Evolutionary conservation across 2,888 invertebrate genomes (phyloP), one percentile per base, ranked within the genome.

Genomic region (Tricholauxania praeusta): DNA sequence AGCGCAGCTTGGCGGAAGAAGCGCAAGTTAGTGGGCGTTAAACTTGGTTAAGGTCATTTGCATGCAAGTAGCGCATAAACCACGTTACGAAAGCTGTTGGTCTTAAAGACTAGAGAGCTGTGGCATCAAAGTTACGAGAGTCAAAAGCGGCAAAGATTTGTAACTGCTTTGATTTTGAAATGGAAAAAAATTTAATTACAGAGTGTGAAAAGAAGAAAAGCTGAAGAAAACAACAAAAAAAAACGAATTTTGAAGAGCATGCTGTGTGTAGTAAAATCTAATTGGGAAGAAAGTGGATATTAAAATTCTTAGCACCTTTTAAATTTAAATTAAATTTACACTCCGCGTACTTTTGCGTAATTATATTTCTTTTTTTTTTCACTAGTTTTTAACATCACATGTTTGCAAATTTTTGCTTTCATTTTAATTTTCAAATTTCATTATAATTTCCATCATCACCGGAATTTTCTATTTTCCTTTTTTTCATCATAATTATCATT

Each of bases 21-120:
- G 39, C 28, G 32, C 17, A 39, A 17, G 15, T 22, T 48, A 39
- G 7, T 39, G 39, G 39, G 39, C 39, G 39, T 39, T 65, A 57
- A 57, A 67, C 57, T 67, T 67, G 67, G 67, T 57, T 57, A 67
- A 67, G 57, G 57, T 57, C 67, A 57, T 55, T 67, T 48, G 67
- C 47, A 67, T 55, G 67, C 67, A 47, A 53, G 17, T 28, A 47
- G 55, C 57, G 19, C 32, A 52, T 53, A 67, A 53, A 67, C 28
- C 67, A 67, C n/a, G 48, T 7, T 19, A 3, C 19, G 19, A 55
- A 22, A 55, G 22, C 55, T 17, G 22, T 4, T 12, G n/a, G 19
- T 10, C 12, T 7, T 5, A 55, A 10, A 22, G 55, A 19, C 55
- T 12, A 15, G 14, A 19, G 17, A 55, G 55, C 55, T 12, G n/a